Evolutionary conservation across 1,140 invertebrate species (phyloP).

Genomic region (Drosophila hydei): DNA sequence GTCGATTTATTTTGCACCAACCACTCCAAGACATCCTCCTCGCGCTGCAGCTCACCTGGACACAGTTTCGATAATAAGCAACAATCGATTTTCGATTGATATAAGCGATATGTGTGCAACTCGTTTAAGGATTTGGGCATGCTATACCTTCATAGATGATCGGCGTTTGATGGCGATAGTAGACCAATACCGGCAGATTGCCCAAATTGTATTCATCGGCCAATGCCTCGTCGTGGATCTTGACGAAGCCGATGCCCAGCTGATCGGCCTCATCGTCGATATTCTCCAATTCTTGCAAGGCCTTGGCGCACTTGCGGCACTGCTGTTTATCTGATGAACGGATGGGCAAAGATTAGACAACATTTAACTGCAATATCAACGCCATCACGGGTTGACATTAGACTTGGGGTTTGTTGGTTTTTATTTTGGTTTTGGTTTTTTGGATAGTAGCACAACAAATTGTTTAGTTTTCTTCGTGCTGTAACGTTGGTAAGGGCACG

Average conservation of each 20-base stretch:
- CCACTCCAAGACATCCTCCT: constrained; percentile 97
- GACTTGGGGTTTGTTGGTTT: constrained; percentile 18
- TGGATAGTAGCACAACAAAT: constrained; percentile 23
- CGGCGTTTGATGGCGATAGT: constrained; percentile 97
- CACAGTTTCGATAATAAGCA: constrained; percentile 52
- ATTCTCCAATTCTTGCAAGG: constrained; percentile 95
- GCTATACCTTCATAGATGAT: constrained; percentile 95
- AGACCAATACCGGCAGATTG: constrained; percentile 93
- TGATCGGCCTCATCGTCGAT: constrained; percentile 98
- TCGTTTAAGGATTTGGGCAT: constrained; percentile 7
- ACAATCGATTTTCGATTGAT: constrained; percentile 18
- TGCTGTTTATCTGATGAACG: constrained; percentile 92
- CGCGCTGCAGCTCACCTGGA: constrained; percentile 93
- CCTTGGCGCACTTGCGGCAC: constrained; percentile 95
- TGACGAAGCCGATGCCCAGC: constrained; percentile 96
- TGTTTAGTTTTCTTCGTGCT: constrained; percentile 23
- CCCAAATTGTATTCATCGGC: constrained; percentile 97
- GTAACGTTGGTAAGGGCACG: not conserved
- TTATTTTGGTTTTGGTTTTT: constrained; percentile 3
- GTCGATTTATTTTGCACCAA: constrained; percentile 95
- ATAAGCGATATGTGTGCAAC: constrained; percentile 4
- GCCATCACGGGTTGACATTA: constrained; percentile 29
- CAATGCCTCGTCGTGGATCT: constrained; percentile 95
- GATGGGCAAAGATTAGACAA: constrained; percentile 62
- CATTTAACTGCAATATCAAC: constrained; percentile 10